Evolutionary conservation across 2,888 invertebrate genomes (phyloP), one percentile per base, ranked within the genome.

Genomic region (Cistogaster globosa): DNA sequence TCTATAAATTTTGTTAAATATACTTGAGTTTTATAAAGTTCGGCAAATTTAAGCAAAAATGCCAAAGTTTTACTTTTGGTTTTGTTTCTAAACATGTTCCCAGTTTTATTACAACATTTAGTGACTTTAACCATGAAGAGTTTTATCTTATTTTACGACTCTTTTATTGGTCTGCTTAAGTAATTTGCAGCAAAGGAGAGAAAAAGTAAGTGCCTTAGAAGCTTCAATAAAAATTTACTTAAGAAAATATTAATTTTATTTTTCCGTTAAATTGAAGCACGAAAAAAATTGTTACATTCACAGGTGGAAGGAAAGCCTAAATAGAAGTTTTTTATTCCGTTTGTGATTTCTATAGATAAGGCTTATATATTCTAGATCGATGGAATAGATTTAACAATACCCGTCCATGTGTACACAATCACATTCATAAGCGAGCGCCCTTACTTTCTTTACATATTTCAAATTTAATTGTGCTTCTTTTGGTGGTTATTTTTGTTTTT

Each of bases 141-240:
- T 42, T 62, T 65, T 58, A 81, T 78, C 55, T 72, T 26, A 63
- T 72, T 87, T 88, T 88, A 88, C 87, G 87, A 86, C 84, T 83
- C 86, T 88, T 88, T 88, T 87, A 88, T 87, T 85, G 84, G 86
- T 85, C 88, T 88, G 84, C 86, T 76, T 80, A 87, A 86, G 87
- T 87, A 87, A 87, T 87, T 87, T 80, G 83, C 68, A 18, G 76
- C 48, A 72, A 67, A 84, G 75, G 63, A 65, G 51, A 16, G 26
- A 32, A 45, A 12, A 6, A 42, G 65, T 14, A 7, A 67, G 51
- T 38, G 26, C 65, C 45, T 65, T 45, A 55, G 53, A 26, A 55
- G 32, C 51, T 71, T 65, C 71, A 65, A 80, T 84, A 75, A 81
- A 68, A 72, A 77, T 84, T 84, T 84, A 77, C 68, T 77, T 84